A percentile compares a stretch with the other conserved stretches of the same genome.
Conservation (phyloP, 1,140 invertebrate species). For the Wasmannia auropunctata region DNA sequence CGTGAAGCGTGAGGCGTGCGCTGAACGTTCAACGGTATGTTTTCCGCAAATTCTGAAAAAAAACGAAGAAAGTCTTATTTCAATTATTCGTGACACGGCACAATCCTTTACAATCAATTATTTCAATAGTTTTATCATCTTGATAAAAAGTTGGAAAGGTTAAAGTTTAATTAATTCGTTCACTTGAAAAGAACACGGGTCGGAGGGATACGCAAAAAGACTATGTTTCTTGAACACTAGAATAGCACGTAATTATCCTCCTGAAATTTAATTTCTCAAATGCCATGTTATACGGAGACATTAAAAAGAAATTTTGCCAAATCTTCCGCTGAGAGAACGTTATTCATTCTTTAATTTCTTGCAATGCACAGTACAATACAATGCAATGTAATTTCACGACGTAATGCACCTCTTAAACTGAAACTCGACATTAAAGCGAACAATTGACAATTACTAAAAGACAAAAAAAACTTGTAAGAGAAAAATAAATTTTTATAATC, state of each 20-base stretch:
- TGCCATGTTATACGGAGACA: background rate
- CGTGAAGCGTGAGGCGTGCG: slow-evolving; percentile 92
- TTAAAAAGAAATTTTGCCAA: background rate
- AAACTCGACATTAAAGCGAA: background rate
- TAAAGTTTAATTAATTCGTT: slow-evolving; percentile 32
- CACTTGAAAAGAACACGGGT: slow-evolving; percentile 25
- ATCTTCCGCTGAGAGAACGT: background rate
- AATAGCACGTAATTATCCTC: background rate
- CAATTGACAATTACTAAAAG: background rate
- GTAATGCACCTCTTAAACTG: background rate
- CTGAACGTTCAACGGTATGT: slow-evolving; percentile 92
- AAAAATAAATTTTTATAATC: background rate
- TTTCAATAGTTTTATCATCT: background rate
- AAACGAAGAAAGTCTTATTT: slow-evolving; percentile 35
- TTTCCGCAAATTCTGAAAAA: slow-evolving; percentile 93
- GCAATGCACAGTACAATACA: background rate
- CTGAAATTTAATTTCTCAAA: slow-evolving; percentile 18
- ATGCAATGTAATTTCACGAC: background rate
- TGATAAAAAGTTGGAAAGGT: background rate
- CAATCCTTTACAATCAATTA: background rate
- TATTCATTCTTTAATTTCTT: background rate
- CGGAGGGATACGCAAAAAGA: background rate
- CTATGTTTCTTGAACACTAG: background rate
- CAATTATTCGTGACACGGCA: background rate
- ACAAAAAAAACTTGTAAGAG: background rate